phyloP scores from a whole-genome alignment of 2,888 invertebrate species.

The Microctonus aethiopoides region DNA sequence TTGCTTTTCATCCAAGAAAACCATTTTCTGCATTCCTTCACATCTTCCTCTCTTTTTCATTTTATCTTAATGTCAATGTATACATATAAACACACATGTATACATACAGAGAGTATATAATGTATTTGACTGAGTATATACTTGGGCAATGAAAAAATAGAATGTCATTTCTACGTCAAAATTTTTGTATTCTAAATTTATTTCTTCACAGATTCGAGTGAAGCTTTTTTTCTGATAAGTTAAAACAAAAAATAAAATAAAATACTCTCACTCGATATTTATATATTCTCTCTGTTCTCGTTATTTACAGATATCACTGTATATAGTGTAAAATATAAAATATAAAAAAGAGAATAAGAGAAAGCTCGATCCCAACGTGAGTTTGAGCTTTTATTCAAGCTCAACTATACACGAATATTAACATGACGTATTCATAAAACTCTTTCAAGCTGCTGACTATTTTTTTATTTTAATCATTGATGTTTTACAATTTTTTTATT shows the following conservation, averaged over 20 bases:
- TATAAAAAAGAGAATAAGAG: not conserved
- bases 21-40: slow-evolving; percentile 34
- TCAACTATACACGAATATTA: not conserved
- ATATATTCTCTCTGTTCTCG: not conserved
- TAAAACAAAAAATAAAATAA: not conserved
- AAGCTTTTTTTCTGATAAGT: slow-evolving; percentile 1
- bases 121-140: not conserved
- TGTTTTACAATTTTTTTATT: not conserved
- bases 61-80: not conserved
- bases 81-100: not conserved
- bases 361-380: not conserved
- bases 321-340: not conserved
- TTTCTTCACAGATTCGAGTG: not conserved
- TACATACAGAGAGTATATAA: not conserved
- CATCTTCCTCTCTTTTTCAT: slow-evolving; percentile 7
- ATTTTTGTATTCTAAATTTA: not conserved
- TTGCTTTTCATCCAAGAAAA: slow-evolving; percentile 39
- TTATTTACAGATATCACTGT: not conserved
- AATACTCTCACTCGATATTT: not conserved
- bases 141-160: slow-evolving; percentile 17
- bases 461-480: not conserved
- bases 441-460: not conserved
- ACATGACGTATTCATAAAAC: not conserved
- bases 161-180: slow-evolving; percentile 8
- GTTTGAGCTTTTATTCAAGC: not conserved